A percentile compares a stretch with the other conserved stretches of the same genome.
These are phyloP conservation scores for Apotomis turbidana DNA, from an alignment of 2,888 invertebrate species.

Conservation along the genomic window DNA sequence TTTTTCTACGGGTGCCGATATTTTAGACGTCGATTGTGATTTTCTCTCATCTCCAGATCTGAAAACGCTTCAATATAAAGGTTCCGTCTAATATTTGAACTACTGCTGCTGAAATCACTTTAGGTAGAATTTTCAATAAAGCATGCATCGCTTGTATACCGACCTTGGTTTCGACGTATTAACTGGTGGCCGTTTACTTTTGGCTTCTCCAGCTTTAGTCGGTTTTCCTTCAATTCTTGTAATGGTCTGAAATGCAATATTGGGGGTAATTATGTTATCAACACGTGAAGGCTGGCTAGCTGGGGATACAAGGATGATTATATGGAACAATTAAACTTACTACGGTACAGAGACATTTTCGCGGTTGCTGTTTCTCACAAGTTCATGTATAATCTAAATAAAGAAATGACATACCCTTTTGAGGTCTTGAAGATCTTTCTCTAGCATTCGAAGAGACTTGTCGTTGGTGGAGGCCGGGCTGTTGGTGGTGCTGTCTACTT, in stretches of 20 bases:
- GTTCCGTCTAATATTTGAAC: too few relatives aligned
- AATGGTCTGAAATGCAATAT: slow-evolving; percentile 62
- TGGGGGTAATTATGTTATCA: not conserved
- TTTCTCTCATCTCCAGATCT: slow-evolving; percentile 68
- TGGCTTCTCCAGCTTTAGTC: slow-evolving; percentile 57
- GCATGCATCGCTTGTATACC: slow-evolving; percentile 1
- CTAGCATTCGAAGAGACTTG: slow-evolving; percentile 78
- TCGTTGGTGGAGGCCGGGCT: slow-evolving; percentile 64
- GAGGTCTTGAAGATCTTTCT: slow-evolving; percentile 84
- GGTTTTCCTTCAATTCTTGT: slow-evolving; percentile 60
- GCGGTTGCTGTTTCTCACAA: too few relatives aligned
- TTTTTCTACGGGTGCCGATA: slow-evolving; percentile 56
- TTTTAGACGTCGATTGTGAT: slow-evolving; percentile 48
- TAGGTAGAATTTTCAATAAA: too few relatives aligned
- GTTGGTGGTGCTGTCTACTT: slow-evolving; percentile 58
- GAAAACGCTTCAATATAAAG: not conserved
- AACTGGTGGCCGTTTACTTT: slow-evolving; percentile 62
- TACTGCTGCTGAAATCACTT: slow-evolving; percentile 47
- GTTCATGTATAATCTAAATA: not conserved
- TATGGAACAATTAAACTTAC: too few relatives aligned
- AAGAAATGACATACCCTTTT: slow-evolving; percentile 69
- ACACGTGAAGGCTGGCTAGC: not conserved
- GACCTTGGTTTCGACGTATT: slow-evolving; percentile 72
- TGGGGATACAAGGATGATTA: too few relatives aligned
- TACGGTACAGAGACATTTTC: too few relatives aligned